These are phyloP conservation scores for Cyaniris semiargus DNA, from an alignment of 2,888 invertebrate species.

Conservation along the genomic window DNA sequence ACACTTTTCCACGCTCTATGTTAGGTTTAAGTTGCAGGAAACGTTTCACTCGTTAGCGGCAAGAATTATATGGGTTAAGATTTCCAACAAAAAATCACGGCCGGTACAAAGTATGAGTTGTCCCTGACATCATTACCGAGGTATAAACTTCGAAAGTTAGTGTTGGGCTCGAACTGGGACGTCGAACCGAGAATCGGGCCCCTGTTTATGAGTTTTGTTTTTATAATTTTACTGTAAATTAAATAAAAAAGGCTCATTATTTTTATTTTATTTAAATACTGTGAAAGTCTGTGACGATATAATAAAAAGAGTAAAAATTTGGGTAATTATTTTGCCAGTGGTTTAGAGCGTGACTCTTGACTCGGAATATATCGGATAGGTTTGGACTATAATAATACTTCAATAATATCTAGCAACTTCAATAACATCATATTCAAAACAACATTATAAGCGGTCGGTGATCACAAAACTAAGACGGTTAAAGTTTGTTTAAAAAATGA, in stretches of 20 bases:
- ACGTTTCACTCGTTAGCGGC: neutral
- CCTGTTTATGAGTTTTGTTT: neutral
- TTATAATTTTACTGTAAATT: no score
- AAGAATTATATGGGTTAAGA: constrained; percentile 28
- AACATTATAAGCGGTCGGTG: neutral
- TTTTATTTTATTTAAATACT: no score
- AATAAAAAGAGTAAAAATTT: no score
- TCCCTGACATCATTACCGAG: constrained; percentile 23
- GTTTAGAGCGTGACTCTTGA: no score
- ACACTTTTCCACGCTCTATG: neutral
- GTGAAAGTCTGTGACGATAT: no score
- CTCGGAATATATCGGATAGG: no score
- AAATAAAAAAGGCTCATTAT: no score
- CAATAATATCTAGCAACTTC: no score
- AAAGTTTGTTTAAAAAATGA: constrained; percentile 4
- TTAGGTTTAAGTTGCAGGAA: neutral
- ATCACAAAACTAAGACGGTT: neutral
- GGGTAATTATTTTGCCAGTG: no score
- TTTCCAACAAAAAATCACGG: constrained; percentile 18
- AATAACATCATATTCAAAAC: neutral
- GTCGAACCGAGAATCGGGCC: neutral
- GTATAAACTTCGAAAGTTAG: constrained; percentile 13
- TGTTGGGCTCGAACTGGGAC: constrained; percentile 5
- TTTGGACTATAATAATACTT: no score
- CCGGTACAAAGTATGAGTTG: neutral